phyloP scores from a whole-genome alignment of 2,113 vertebrate genomes.

The Thryonomys swinderianus region DNA sequence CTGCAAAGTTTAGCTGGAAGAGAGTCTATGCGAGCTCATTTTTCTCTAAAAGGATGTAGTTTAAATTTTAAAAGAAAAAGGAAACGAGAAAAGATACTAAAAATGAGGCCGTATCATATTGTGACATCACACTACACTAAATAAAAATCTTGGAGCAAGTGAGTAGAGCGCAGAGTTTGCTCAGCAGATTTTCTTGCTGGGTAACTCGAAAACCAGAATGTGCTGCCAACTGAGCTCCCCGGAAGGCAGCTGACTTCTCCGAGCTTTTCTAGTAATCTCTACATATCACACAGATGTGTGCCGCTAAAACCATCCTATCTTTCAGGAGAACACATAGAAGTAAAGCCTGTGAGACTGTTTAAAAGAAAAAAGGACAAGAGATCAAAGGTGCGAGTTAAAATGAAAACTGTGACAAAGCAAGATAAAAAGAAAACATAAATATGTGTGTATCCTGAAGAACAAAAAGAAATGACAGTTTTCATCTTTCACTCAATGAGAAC shows the following conservation, averaged over 20 bases:
- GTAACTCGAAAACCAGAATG: background rate
- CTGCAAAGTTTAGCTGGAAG: background rate
- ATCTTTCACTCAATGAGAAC: background rate
- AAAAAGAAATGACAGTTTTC: background rate
- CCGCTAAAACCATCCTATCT: background rate
- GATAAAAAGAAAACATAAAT: background rate
- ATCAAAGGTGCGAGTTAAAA: slow-evolving; percentile 46
- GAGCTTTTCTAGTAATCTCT: background rate
- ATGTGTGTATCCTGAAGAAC: background rate
- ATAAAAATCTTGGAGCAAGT: background rate
- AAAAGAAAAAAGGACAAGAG: slow-evolving; percentile 3
- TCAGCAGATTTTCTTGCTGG: background rate
- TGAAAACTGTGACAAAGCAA: background rate
- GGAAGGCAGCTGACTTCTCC: background rate
- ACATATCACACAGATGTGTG: background rate
- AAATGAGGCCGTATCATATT: background rate
- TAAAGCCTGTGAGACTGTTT: background rate
- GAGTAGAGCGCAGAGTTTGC: background rate
- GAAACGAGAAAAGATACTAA: background rate
- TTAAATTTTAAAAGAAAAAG: background rate
- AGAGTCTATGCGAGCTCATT: background rate
- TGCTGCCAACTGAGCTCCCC: background rate
- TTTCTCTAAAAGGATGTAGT: background rate
- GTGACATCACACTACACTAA: background rate
- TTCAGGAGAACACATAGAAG: background rate